Evolutionary conservation across 1,140 invertebrate genomes (phyloP).

Genomic region (Drosophila suzukii): DNA sequence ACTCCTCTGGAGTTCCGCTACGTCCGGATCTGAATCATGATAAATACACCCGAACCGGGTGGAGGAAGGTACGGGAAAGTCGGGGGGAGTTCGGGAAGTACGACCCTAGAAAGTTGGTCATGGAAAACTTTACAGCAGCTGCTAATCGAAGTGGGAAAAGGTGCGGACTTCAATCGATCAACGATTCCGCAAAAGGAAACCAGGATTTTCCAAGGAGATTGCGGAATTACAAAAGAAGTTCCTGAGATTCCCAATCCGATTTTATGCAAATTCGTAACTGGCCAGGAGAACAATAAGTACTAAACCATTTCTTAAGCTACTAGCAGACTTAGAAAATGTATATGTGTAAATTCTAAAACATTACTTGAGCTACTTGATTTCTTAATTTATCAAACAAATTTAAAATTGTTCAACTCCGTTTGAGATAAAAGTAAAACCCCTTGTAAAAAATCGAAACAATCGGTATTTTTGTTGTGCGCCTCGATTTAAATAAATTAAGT

Average conservation of each 20-base stretch:
- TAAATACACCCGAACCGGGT: slow-evolving; percentile 31
- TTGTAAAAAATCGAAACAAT: too few species aligned
- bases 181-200: background rate
- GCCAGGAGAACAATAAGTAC: background rate
- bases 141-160: slow-evolving; percentile 31
- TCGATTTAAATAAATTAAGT: too few species aligned
- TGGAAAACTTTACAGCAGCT: slow-evolving; percentile 29
- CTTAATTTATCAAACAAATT: too few species aligned
- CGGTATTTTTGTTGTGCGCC: too few species aligned
- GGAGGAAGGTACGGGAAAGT: slow-evolving; percentile 2
- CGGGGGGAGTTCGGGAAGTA: background rate
- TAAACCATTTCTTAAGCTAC: background rate
- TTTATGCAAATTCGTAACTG: background rate
- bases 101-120: slow-evolving; percentile 29
- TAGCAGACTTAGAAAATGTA: too few species aligned
- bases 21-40: slow-evolving; percentile 39
- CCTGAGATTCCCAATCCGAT: background rate
- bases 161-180: slow-evolving; percentile 14
- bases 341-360: too few species aligned
- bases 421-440: too few species aligned
- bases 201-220: background rate
- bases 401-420: too few species aligned
- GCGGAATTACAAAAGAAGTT: background rate
- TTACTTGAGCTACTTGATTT: too few species aligned
- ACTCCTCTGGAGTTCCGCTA: background rate